Conservation (phyloP, 2,888 invertebrate genomes). For the Leptothorax acervorum region DNA sequence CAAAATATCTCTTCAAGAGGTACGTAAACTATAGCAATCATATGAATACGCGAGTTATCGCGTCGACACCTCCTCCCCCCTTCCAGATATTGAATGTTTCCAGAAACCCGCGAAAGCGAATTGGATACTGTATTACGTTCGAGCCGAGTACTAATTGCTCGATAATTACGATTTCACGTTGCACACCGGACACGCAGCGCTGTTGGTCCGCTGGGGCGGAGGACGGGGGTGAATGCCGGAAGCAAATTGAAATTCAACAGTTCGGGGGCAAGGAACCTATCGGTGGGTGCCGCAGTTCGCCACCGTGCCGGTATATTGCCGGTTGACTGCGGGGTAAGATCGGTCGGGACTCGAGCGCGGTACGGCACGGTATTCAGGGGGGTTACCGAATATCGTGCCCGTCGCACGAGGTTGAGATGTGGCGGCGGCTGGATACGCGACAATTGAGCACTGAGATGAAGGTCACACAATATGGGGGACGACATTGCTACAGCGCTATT, state of each 20-base stretch:
- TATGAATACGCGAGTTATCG: not conserved
- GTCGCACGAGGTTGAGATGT: slow-evolving; percentile 34
- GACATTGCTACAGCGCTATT: slow-evolving; percentile 56
- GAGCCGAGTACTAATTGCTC: slow-evolving; percentile 59
- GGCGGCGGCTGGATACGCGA: slow-evolving; percentile 59
- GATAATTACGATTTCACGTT: slow-evolving; percentile 65
- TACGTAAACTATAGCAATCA: not conserved
- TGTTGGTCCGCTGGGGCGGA: not conserved
- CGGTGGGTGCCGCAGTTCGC: slow-evolving; percentile 10
- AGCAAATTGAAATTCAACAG: slow-evolving; percentile 72
- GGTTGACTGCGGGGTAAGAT: slow-evolving; percentile 23
- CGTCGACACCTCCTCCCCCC: too few species aligned
- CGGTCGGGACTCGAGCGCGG: not conserved
- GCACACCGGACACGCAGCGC: slow-evolving; percentile 48
- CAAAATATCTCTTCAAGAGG: not conserved
- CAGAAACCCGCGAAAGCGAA: slow-evolving; percentile 20
- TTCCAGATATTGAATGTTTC: slow-evolving; percentile 7
- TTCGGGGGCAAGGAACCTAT: slow-evolving; percentile 43
- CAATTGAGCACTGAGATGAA: slow-evolving; percentile 60
- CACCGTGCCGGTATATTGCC: slow-evolving; percentile 32
- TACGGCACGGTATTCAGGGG: slow-evolving; percentile 44
- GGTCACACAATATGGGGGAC: slow-evolving; percentile 68
- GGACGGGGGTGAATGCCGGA: slow-evolving; percentile 44
- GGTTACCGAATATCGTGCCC: slow-evolving; percentile 46
- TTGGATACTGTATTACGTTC: slow-evolving; percentile 43